Percentiles rank a stretch among this genome's conserved stretches.
Evolutionary conservation across 2,888 invertebrate species (phyloP).

Genomic region (Cancer borealis): DNA sequence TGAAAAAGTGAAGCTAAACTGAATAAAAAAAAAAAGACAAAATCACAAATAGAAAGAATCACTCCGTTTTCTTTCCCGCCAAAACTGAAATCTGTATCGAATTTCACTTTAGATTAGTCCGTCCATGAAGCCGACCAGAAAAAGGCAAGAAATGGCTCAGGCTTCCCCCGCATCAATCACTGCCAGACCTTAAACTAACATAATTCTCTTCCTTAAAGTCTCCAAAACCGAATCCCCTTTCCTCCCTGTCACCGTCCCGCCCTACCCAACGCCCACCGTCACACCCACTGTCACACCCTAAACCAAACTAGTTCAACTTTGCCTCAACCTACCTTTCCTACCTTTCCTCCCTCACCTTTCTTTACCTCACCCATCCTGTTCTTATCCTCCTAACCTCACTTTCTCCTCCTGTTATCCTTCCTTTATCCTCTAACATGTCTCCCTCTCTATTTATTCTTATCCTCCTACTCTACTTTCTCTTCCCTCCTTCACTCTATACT

Average conservation of each 20-base stretch:
- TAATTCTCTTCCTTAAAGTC: background rate
- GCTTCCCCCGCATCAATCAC: background rate
- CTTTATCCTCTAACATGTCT: background rate
- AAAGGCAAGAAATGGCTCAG: background rate
- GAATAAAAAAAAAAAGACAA: background rate
- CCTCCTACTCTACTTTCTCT: too few relatives aligned
- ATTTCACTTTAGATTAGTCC: constrained; percentile 16
- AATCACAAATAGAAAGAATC: too few relatives aligned
- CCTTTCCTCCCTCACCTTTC: background rate
- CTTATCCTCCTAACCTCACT: background rate
- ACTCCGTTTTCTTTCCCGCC: background rate
- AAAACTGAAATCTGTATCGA: constrained; percentile 4
- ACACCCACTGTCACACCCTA: background rate
- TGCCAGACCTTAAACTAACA: constrained; percentile 17
- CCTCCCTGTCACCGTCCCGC: background rate
- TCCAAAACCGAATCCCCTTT: background rate
- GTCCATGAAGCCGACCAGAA: background rate
- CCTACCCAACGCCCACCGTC: background rate
- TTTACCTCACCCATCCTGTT: background rate
- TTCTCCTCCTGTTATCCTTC: background rate
- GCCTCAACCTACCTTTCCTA: background rate
- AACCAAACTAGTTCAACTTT: constrained; percentile 10
- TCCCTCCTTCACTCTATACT: background rate
- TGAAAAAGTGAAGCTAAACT: background rate
- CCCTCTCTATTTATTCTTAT: background rate